Percentiles rank a stretch among this genome's conserved stretches.
These are phyloP conservation scores for Jacana jacana DNA, from an alignment of 2,113 vertebrate species.

Conservation along the genomic window DNA sequence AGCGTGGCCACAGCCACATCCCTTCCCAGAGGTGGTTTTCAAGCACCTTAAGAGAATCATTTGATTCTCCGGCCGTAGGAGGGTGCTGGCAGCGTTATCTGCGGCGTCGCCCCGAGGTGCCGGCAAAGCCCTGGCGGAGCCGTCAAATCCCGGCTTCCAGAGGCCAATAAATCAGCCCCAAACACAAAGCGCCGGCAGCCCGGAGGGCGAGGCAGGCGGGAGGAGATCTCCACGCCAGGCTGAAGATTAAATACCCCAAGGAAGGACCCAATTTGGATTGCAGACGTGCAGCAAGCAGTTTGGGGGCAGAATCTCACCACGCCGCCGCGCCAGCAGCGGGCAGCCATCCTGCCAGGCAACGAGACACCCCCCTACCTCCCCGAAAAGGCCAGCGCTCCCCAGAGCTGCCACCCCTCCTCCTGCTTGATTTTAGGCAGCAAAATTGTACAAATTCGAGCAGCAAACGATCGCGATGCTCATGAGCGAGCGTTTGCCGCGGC, in stretches of 20 bases:
- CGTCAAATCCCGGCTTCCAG: background rate
- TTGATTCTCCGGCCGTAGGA: fast-evolving
- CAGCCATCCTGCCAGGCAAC: background rate
- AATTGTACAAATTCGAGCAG: background rate
- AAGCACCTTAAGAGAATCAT: background rate
- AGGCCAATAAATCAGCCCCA: background rate
- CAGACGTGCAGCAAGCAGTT: background rate
- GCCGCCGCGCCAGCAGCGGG: fast-evolving
- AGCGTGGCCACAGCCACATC: background rate
- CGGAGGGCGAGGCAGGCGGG: background rate
- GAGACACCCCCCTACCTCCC: no score
- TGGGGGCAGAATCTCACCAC: background rate
- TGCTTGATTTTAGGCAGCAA: background rate
- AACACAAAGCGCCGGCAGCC: background rate
- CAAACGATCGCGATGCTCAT: fast-evolving
- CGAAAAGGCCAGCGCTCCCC: fast-evolving
- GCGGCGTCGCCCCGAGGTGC: fast-evolving
- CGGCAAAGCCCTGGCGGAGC: background rate
- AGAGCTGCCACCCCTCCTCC: background rate
- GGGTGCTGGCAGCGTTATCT: background rate
- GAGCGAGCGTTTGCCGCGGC: fast-evolving
- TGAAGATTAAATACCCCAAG: fast-evolving
- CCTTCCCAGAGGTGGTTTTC: fast-evolving
- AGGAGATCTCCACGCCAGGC: background rate
- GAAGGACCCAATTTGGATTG: background rate